Percentiles rank a stretch among this genome's conserved stretches.
Evolutionary conservation across 1,140 invertebrate species (phyloP).

Genomic region (Hermatobates lingyangjiaoensis): DNA sequence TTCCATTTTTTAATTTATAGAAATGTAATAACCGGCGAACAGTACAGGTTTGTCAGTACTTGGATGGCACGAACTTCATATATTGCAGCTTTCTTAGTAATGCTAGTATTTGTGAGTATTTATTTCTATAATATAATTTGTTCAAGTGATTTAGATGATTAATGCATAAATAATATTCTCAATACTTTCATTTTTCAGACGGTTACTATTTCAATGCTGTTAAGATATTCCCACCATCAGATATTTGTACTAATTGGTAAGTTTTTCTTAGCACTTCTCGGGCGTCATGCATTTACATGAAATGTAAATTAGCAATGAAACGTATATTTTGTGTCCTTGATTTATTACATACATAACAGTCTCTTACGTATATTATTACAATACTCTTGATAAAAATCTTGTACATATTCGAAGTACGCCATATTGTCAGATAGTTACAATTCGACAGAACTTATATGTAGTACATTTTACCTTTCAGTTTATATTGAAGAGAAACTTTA

Average conservation of each 20-base stretch:
- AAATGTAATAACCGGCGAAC: conserved; percentile 95
- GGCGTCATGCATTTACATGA: no score
- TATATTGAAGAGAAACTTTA: no score
- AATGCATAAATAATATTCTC: conserved; percentile 3
- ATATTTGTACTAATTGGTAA: conserved; percentile 96
- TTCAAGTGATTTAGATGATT: neutral
- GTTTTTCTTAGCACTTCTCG: no score
- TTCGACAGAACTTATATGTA: no score
- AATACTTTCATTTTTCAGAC: conserved; percentile 51
- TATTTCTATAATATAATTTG: neutral
- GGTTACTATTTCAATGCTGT: conserved; percentile 89
- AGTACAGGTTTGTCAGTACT: conserved; percentile 94
- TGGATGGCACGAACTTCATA: conserved; percentile 87
- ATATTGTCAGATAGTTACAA: no score
- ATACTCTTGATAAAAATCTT: no score
- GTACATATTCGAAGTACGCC: no score
- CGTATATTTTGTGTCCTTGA: no score
- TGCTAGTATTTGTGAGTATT: conserved; percentile 94
- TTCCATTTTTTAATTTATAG: conserved; percentile 30
- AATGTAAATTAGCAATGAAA: no score
- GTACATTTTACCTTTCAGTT: no score
- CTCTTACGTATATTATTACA: no score
- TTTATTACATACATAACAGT: no score
- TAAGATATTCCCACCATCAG: conserved; percentile 96
- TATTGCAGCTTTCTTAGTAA: conserved; percentile 83